Evolutionary conservation across 2,888 invertebrate genomes (phyloP).

Genomic region (Caenorhabditis afra): DNA sequence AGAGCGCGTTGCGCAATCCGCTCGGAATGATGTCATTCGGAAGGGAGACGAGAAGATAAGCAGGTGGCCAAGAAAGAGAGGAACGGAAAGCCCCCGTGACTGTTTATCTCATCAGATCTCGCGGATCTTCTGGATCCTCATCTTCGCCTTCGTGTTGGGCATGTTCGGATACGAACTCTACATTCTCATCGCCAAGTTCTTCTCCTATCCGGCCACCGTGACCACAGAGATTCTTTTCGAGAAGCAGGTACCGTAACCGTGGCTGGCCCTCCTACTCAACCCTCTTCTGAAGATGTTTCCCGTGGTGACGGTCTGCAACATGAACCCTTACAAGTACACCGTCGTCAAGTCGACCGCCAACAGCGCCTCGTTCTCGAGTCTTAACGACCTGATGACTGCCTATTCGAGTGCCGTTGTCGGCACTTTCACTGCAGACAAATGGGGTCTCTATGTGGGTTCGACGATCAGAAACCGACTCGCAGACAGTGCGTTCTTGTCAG

Average conservation of each 20-base stretch:
- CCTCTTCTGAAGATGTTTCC: slow-evolving; percentile 59
- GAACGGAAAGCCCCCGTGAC: too few relatives aligned
- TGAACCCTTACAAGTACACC: slow-evolving; percentile 68
- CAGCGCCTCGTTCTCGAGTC: slow-evolving; percentile 35
- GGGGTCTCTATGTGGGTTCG: slow-evolving; percentile 50
- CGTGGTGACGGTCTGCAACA: slow-evolving; percentile 71
- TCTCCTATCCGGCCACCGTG: slow-evolving; percentile 63
- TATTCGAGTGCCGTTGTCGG: slow-evolving; percentile 45
- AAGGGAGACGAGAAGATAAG: slow-evolving; percentile 11
- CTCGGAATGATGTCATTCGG: slow-evolving; percentile 26
- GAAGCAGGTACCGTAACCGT: slow-evolving; percentile 48
- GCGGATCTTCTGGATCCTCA: slow-evolving; percentile 66
- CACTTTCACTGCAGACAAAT: slow-evolving; percentile 37
- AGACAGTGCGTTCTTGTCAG: slow-evolving; percentile 27
- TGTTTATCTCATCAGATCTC: slow-evolving; percentile 54
- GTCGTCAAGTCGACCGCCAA: slow-evolving; percentile 37
- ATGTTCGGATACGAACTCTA: slow-evolving; percentile 67
- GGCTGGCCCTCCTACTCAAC: background rate
- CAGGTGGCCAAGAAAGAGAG: slow-evolving; percentile 3
- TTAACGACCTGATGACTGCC: slow-evolving; percentile 55
- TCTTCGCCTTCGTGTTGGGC: slow-evolving; percentile 59
- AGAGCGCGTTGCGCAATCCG: slow-evolving; percentile 18
- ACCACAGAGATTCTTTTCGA: slow-evolving; percentile 64
- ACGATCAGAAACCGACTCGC: background rate
- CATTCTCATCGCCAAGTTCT: slow-evolving; percentile 64